Base-by-base conservation (phyloP, 2,888 invertebrate genomes). In the Meta bourneti region DNA sequence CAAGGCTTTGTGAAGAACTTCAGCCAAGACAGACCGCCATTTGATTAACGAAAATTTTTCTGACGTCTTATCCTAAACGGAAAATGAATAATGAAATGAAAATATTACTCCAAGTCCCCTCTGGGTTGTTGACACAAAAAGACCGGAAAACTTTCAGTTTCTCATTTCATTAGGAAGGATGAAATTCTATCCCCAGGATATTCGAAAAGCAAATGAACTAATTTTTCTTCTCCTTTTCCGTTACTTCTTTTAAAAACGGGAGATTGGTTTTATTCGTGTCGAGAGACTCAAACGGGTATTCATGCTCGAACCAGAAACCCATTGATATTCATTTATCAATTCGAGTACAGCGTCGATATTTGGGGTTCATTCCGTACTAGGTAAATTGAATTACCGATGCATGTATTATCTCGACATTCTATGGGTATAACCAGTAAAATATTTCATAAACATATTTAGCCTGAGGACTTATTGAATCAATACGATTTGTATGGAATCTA, bases 41-140 rank as follows among this genome's bases (percentile, higher is more conserved):
- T 88, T 82, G 82, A 89, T 89, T 83, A 89, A 70, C 82, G 89
- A 77, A 77, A 51, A 71, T 88, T 88, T 88, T 88, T 81, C 81
- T 54, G 48, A 74, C 34, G 52, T 51, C 69, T 20, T 16, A 9
- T 48, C 49, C 69, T 83, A 82, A 89, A 89, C 74, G 75, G 75
- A 69, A 83, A 84, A 84, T 79, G 83, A 89, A 89, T 90, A 90
- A 90, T 90, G 89, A 90, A 90, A 90, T 83, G 89, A 90, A 90
- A 90, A 90, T 90, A 90, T 87, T 87, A 72, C 80, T 85, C 74
- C 87, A 52, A 52, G 48, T 16, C 48, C 82, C 77, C 82, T 77
- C 49, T 11, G 49, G 77, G 82, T 89, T 89, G 89, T 89, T 89
- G 89, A 89, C 89, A 77, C 77, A 89, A 89, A 82, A 83, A 70